Evolutionary conservation across 1,140 invertebrate genomes (phyloP).

Genomic region (Varroa destructor): DNA sequence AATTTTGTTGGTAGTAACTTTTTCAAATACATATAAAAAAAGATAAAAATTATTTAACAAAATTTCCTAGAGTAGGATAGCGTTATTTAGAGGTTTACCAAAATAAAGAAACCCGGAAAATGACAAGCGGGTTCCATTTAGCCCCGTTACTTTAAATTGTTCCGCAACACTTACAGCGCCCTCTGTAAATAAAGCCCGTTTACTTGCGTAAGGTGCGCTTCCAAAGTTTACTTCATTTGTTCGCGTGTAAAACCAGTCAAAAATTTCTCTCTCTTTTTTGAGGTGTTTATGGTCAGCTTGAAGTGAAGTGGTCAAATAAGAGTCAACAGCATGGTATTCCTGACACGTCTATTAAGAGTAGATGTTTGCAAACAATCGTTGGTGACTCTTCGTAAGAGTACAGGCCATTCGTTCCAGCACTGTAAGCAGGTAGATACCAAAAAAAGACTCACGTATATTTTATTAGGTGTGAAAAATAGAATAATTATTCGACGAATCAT

Average conservation of each 20-base stretch:
- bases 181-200: not conserved
- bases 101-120: too few species aligned
- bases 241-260: not conserved
- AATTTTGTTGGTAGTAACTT: too few species aligned
- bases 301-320: too few species aligned
- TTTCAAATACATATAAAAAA: too few species aligned
- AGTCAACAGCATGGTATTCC: conserved; percentile 1
- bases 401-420: conserved; percentile 84
- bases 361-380: conserved; percentile 3
- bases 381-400: conserved; percentile 61
- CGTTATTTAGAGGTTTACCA: too few species aligned
- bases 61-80: too few species aligned
- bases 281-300: not conserved
- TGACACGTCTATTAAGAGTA: not conserved
- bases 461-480: too few species aligned
- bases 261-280: not conserved
- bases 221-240: not conserved
- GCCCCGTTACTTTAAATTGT: too few species aligned
- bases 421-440: conserved; percentile 65
- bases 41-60: too few species aligned
- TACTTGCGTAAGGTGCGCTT: not conserved
- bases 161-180: not conserved
- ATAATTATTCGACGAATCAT: too few species aligned
- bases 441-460: too few species aligned
- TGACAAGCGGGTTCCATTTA: too few species aligned